Percentiles rank a stretch among this genome's conserved stretches.
Conservation (phyloP, 2,113 vertebrate genomes). For the Hirundichthys speculiger region DNA sequence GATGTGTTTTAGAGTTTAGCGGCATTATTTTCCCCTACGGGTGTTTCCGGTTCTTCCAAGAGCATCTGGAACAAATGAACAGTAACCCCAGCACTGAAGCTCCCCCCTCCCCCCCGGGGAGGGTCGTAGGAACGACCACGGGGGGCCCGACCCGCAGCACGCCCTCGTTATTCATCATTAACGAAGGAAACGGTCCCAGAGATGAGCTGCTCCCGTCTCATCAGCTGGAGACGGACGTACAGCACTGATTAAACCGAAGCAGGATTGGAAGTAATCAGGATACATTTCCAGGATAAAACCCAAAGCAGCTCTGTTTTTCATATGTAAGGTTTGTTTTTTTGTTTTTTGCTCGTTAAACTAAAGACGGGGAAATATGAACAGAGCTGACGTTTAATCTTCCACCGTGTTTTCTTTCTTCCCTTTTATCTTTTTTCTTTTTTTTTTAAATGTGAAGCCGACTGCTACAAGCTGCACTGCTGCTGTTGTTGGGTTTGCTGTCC, state of each 20-base stretch:
- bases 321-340: too few relatives aligned
- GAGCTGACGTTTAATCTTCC: slow-evolving; percentile 6
- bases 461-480: slow-evolving; percentile 61
- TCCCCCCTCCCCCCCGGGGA: too few relatives aligned
- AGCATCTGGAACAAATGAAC: slow-evolving; percentile 22
- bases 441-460: slow-evolving; percentile 36
- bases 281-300: background rate
- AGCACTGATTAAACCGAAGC: background rate
- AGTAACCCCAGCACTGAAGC: background rate
- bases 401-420: background rate
- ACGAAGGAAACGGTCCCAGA: slow-evolving; percentile 1
- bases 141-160: background rate
- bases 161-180: background rate
- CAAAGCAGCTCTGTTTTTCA: too few relatives aligned
- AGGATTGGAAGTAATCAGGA: background rate
- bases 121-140: background rate
- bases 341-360: too few relatives aligned
- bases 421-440: background rate
- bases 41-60: slow-evolving; percentile 34
- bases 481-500: slow-evolving; percentile 43
- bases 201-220: slow-evolving; percentile 20
- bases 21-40: background rate
- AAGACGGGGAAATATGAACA: too few relatives aligned
- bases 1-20: slow-evolving; percentile 9
- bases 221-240: slow-evolving; percentile 4